Percentiles rank a stretch among this genome's conserved stretches.
phyloP scores from a whole-genome alignment of 2,797 vertebrate genomes.

The Enteromius argenteus region DNA sequence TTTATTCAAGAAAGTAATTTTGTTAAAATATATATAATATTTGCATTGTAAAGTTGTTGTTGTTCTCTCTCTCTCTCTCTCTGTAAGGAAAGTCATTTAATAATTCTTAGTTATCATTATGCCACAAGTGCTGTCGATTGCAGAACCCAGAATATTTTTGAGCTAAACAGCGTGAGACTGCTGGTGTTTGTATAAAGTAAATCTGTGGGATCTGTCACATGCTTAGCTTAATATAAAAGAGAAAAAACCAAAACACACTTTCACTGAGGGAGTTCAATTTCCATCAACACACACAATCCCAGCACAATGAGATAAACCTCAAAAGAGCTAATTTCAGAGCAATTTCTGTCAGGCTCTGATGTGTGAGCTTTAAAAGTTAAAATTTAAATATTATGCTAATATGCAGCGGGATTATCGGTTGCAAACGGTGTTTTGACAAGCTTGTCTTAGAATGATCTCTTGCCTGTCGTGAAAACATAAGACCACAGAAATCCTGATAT shows the following conservation, averaged over 20 bases:
- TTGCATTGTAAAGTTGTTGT: neutral
- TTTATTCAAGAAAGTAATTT: neutral
- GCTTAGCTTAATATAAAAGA: conserved; percentile 27
- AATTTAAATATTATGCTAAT: conserved; percentile 28
- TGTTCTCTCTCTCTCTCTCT: neutral
- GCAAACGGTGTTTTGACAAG: conserved; percentile 24
- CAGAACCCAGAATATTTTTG: neutral
- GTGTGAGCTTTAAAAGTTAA: conserved; percentile 19
- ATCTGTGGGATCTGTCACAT: neutral
- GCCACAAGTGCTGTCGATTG: neutral
- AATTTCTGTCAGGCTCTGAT: conserved; percentile 16
- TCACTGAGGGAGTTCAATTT: conserved; percentile 4
- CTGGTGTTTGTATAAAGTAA: neutral
- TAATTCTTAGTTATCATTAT: neutral
- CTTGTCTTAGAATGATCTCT: neutral
- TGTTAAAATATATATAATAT: neutral
- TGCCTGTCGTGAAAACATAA: neutral
- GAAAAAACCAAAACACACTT: neutral
- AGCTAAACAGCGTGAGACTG: neutral
- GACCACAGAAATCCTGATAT: neutral
- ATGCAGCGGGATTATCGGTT: conserved; percentile 1
- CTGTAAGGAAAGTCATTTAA: neutral
- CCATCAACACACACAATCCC: neutral
- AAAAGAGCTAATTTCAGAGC: conserved; percentile 17
- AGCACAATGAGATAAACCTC: conserved; percentile 26